Percentiles rank a stretch among this genome's conserved stretches.
Conservation (phyloP, 2,888 invertebrate species). For the Pasiphila rectangulata region DNA sequence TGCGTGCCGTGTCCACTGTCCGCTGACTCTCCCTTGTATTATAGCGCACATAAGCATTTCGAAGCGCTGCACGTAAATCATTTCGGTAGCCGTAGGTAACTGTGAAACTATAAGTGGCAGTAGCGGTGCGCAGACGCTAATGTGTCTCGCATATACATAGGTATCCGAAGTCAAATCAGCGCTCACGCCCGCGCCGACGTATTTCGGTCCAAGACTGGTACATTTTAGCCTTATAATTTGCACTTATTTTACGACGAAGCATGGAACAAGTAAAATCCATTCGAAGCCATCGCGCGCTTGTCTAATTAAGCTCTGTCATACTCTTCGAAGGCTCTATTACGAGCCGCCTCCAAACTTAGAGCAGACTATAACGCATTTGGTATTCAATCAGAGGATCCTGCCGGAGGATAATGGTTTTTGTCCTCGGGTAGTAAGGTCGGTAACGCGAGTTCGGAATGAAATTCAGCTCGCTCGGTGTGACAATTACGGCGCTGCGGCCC, state of each 20-base stretch:
- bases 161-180: conserved; percentile 36
- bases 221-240: conserved; percentile 57
- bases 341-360: conserved; percentile 76
- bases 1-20: conserved; percentile 48
- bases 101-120: conserved; percentile 13
- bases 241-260: conserved; percentile 58
- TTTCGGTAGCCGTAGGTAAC: conserved; percentile 13
- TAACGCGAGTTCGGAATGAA: conserved; percentile 62
- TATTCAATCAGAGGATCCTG: conserved; percentile 62
- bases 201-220: conserved; percentile 35
- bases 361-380: conserved; percentile 75
- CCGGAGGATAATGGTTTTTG: conserved; percentile 57
- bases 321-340: conserved; percentile 81
- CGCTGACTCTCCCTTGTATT: conserved; percentile 47
- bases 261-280: conserved; percentile 79
- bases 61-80: neutral
- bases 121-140: conserved; percentile 39
- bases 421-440: conserved; percentile 68
- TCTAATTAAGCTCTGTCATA: conserved; percentile 81
- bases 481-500: conserved; percentile 79
- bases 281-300: conserved; percentile 74
- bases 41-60: neutral
- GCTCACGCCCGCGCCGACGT: conserved; percentile 33
- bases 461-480: conserved; percentile 75
- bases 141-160: conserved; percentile 43